phyloP scores from a whole-genome alignment of 2,888 invertebrate species.

The Andricus curvator region DNA sequence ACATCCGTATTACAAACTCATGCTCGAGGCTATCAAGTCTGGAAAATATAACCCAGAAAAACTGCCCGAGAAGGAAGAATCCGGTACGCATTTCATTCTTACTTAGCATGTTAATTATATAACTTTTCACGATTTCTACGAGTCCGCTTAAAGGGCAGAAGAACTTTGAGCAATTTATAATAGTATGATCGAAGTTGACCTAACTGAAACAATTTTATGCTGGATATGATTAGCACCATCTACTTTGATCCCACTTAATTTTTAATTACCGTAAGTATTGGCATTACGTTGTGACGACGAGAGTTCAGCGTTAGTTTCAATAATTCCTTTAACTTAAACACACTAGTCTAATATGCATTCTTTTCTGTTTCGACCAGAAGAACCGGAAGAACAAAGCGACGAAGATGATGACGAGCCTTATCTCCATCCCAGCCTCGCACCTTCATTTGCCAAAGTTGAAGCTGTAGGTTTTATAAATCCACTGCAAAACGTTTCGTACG shows the following conservation, averaged over 20 bases:
- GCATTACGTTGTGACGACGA: conserved; percentile 57
- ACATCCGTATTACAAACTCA: conserved; percentile 93
- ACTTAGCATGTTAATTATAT: conserved; percentile 51
- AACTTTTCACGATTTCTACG: conserved; percentile 50
- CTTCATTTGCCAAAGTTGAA: conserved; percentile 82
- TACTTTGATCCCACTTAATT: conserved; percentile 74
- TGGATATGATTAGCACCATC: conserved; percentile 72
- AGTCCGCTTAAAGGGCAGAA: conserved; percentile 60
- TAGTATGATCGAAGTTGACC: conserved; percentile 55
- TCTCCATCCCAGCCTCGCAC: conserved; percentile 89
- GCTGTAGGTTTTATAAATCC: conserved; percentile 80
- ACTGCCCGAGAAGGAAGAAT: conserved; percentile 76
- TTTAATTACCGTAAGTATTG: conserved; percentile 70
- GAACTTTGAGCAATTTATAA: conserved; percentile 57
- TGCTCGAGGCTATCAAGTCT: conserved; percentile 85
- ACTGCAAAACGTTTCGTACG: conserved; percentile 43
- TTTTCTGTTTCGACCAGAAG: conserved; percentile 61
- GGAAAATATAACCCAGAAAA: conserved; percentile 82
- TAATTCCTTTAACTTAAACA: conserved; percentile 47
- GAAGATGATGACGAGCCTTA: conserved; percentile 84
- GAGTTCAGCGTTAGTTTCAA: conserved; percentile 55
- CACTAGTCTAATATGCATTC: conserved; percentile 43
- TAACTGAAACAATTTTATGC: conserved; percentile 68
- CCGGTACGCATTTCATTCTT: conserved; percentile 71
- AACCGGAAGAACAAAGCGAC: conserved; percentile 79